Evolutionary conservation across 2,797 vertebrate genomes (phyloP).

Genomic region (Megalops cyprinoides): DNA sequence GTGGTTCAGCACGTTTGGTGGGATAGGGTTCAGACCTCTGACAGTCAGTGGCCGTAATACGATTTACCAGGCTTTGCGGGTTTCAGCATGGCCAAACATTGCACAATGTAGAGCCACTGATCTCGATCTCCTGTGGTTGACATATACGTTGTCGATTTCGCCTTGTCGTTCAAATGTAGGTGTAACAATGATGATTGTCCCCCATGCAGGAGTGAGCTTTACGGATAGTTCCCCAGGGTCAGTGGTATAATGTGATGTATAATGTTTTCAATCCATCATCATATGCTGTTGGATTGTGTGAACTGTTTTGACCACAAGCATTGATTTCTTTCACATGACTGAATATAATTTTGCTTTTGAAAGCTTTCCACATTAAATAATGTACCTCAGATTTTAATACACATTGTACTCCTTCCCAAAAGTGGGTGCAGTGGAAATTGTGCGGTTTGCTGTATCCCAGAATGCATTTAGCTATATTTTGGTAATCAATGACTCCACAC

Average conservation of each 20-base stretch:
- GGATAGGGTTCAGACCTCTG: constrained; percentile 13
- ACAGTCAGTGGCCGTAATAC: background rate
- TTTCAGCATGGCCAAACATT: constrained; percentile 13
- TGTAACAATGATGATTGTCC: no score
- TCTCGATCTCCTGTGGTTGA: background rate
- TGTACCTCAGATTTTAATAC: no score
- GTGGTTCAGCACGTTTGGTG: background rate
- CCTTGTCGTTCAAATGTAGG: no score
- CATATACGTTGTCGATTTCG: background rate
- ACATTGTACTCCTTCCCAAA: no score
- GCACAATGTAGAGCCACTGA: background rate
- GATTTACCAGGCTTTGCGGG: background rate
- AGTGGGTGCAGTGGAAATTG: no score
- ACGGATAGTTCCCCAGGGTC: constrained; percentile 50
- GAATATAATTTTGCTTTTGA: no score
- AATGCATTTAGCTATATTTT: no score
- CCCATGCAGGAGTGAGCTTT: no score
- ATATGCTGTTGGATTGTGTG: constrained; percentile 33
- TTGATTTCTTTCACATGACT: no score
- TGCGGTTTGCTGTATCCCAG: no score
- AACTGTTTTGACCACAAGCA: background rate
- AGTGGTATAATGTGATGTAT: constrained; percentile 52
- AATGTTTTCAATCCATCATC: constrained; percentile 44
- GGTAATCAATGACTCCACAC: no score
- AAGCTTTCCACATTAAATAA: no score